Percentiles rank a stretch among this genome's conserved stretches.
phyloP scores from a whole-genome alignment of 2,113 vertebrate species.

The Physeter macrocephalus region DNA sequence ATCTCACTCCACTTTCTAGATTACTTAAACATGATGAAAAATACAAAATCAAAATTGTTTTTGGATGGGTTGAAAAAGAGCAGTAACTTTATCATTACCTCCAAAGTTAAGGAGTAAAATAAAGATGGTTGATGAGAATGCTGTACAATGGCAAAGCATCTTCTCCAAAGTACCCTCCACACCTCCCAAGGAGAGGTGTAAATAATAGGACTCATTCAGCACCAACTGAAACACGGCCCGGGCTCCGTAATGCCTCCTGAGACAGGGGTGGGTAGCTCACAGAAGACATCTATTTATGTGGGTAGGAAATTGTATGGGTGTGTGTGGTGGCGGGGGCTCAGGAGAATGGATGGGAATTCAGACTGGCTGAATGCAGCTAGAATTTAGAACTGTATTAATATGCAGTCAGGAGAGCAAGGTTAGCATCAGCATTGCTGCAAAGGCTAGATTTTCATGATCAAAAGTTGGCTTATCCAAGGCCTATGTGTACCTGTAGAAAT shows the following conservation, averaged over 20 bases:
- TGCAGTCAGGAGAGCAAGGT: neutral
- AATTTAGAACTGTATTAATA: neutral
- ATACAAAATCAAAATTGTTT: neutral
- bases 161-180: neutral
- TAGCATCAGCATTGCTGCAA: neutral
- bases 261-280: neutral
- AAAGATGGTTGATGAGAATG: neutral
- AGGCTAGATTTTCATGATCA: neutral
- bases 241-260: neutral
- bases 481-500: neutral
- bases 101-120: neutral
- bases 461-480: neutral
- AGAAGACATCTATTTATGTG: neutral
- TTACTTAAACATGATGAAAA: neutral
- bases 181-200: neutral
- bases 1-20: neutral
- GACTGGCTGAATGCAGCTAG: neutral
- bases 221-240: rapidly evolving
- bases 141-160: neutral
- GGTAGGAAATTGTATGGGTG: neutral
- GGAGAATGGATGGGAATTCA: neutral
- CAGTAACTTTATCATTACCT: neutral
- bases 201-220: neutral
- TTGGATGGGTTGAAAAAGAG: neutral
- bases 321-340: neutral